Conservation (phyloP, 2,797 vertebrate genomes). For the Argentina silus region DNA sequence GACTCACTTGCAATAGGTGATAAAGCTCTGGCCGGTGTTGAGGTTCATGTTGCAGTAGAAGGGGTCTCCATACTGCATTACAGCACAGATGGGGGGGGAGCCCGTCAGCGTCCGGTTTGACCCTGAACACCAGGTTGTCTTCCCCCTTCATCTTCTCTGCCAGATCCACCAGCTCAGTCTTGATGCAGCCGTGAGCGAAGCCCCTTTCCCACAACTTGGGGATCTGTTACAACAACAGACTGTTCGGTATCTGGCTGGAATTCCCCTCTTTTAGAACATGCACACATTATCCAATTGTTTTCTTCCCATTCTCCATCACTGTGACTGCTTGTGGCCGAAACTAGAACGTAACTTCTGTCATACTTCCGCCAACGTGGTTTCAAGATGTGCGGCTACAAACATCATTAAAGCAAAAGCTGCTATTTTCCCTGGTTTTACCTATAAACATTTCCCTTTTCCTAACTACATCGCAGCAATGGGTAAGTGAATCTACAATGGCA, state of each 20-base stretch:
- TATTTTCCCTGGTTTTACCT: too few relatives aligned
- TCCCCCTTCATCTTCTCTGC: slow-evolving; percentile 83
- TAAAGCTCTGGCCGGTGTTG: slow-evolving; percentile 84
- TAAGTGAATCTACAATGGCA: too few relatives aligned
- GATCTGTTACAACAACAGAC: slow-evolving; percentile 74
- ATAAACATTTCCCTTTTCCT: too few relatives aligned
- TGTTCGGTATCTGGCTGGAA: not conserved
- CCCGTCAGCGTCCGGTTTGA: slow-evolving; percentile 86
- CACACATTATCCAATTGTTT: not conserved
- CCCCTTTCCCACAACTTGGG: slow-evolving; percentile 97
- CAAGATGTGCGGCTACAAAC: too few relatives aligned
- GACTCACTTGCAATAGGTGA: slow-evolving; percentile 85
- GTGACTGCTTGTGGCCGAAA: too few relatives aligned
- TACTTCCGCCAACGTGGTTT: too few relatives aligned
- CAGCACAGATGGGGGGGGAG: slow-evolving; percentile 86
- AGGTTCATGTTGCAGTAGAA: slow-evolving; percentile 92
- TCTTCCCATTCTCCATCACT: too few relatives aligned
- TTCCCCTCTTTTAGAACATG: too few relatives aligned
- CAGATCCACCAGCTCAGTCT: slow-evolving; percentile 92
- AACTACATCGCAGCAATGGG: too few relatives aligned
- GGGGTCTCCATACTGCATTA: slow-evolving; percentile 87
- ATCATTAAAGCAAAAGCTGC: too few relatives aligned
- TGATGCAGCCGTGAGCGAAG: slow-evolving; percentile 94
- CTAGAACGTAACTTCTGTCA: too few relatives aligned
- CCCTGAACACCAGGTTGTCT: slow-evolving; percentile 87